phyloP scores from a whole-genome alignment of 2,113 vertebrate genomes.

The Hypanus sabinus region DNA sequence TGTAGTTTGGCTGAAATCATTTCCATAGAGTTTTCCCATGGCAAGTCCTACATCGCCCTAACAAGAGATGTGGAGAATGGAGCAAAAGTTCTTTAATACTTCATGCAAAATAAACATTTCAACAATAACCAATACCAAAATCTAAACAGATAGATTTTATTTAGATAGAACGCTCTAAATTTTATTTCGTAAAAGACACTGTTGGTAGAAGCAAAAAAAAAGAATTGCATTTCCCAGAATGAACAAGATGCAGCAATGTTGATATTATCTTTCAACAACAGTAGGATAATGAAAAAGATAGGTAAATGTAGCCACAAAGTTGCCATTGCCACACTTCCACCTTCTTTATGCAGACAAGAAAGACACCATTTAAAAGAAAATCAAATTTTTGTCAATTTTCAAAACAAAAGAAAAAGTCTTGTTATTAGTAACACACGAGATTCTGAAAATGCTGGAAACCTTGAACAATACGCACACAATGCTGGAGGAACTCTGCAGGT shows the following conservation, averaged over 20 bases:
- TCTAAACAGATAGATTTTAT: not conserved
- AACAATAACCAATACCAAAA: not conserved
- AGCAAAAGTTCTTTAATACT: conserved; percentile 43
- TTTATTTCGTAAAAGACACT: too few relatives aligned
- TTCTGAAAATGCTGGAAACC: too few relatives aligned
- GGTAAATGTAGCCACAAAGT: not conserved
- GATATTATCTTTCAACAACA: not conserved
- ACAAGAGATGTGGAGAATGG: not conserved
- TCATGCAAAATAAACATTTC: not conserved
- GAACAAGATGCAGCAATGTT: not conserved
- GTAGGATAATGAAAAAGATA: too few relatives aligned
- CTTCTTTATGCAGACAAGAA: too few relatives aligned
- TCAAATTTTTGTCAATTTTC: not conserved
- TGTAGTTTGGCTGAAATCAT: conserved; percentile 99
- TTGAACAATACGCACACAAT: too few relatives aligned
- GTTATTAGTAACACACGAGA: too few relatives aligned
- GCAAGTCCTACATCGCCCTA: conserved; percentile 98
- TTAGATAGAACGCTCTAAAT: too few relatives aligned
- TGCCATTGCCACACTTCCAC: not conserved
- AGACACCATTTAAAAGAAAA: too few relatives aligned
- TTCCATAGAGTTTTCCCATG: conserved; percentile 99
- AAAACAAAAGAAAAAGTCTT: not conserved
- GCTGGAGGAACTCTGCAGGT: too few relatives aligned
- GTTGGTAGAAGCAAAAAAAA: not conserved
- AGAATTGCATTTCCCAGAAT: not conserved